Percentiles rank a stretch among this genome's conserved stretches.
Conservation (phyloP, 2,888 invertebrate species). For the Leucophenga maculata region DNA sequence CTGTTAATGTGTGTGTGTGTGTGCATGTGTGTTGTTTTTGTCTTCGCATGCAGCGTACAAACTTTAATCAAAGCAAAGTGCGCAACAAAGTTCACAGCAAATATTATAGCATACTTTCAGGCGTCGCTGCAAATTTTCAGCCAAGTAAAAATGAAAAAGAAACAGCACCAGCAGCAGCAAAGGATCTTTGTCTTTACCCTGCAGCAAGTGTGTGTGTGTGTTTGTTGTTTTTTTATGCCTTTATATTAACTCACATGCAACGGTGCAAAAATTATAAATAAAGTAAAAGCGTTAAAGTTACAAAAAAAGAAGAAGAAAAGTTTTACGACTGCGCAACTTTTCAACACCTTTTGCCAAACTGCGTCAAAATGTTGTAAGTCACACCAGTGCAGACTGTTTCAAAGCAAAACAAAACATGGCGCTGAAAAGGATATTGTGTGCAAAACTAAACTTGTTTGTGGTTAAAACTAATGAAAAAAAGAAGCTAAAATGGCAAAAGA, state of each 20-base stretch:
- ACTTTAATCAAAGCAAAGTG: conserved; percentile 7
- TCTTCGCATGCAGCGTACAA: neutral
- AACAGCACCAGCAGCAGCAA: too few relatives aligned
- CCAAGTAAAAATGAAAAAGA: neutral
- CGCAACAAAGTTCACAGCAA: conserved; percentile 31
- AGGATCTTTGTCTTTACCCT: neutral
- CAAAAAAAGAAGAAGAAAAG: neutral
- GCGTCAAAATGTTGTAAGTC: conserved; percentile 13
- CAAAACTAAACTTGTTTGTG: conserved; percentile 24
- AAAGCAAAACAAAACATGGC: neutral
- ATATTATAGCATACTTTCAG: conserved; percentile 48
- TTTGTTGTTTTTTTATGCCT: neutral
- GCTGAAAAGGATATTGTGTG: conserved; percentile 19
- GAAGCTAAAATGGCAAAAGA: conserved; percentile 54
- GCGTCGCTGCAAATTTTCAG: conserved; percentile 23
- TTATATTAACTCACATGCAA: neutral
- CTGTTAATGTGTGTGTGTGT: neutral
- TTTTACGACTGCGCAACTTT: conserved; percentile 14
- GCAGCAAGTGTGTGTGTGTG: neutral
- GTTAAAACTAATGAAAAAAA: conserved; percentile 31
- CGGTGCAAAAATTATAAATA: neutral
- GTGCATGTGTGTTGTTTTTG: neutral
- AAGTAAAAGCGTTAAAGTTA: neutral
- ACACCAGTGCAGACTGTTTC: neutral
- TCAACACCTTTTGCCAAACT: neutral